Evolutionary conservation across 1,140 invertebrate species (phyloP), one percentile per base, ranked within the genome.

Genomic region (Orchesella cincta): DNA sequence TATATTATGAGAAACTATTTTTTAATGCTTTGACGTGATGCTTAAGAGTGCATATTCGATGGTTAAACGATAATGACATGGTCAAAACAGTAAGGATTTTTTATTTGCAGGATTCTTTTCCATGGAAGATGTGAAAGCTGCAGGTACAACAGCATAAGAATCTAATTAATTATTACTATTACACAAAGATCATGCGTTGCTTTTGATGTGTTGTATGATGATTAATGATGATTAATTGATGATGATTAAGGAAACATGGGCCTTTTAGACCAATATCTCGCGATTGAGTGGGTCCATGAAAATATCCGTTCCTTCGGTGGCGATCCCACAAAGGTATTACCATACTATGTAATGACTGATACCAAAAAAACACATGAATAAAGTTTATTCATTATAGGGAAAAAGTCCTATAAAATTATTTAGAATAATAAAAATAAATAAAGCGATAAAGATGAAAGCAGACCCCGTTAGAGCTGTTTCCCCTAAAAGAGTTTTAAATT

Each of bases 261-360:
- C 0, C 79, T 86, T 33, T 33, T 86, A 81, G 87, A 88, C 80
- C 86, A 87, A 67, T 82, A 85, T 26, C 75, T 85, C 18, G 86
- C 86, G 0, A 81, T 88, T 12, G 76, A 83, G 71, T 88, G 86
- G 86, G 83, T 87, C 3, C 79, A 85, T 57, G 79, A 84, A 35
- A 85, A 88, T 80, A 85, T 88, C 75, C 75, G 76, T 1, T 80
- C 82, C n/a, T 88, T 88, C 75, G 86, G 86, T 1, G 87, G 87
- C 29, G 85, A 88, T 78, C 83, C 85, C 0, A 79, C 79, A 5
- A n/a, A n/a, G n/a, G n/a, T n/a, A n/a, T n/a, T n/a, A n/a, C n/a
- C n/a, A n/a, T n/a, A n/a, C n/a, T n/a, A n/a, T n/a, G n/a, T n/a
- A n/a, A n/a, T n/a, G n/a, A n/a, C n/a, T n/a, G n/a, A n/a, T n/a